These are phyloP conservation scores for Dichetophora obliterata DNA, from an alignment of 2,888 invertebrate genomes.

Conservation along the genomic window DNA sequence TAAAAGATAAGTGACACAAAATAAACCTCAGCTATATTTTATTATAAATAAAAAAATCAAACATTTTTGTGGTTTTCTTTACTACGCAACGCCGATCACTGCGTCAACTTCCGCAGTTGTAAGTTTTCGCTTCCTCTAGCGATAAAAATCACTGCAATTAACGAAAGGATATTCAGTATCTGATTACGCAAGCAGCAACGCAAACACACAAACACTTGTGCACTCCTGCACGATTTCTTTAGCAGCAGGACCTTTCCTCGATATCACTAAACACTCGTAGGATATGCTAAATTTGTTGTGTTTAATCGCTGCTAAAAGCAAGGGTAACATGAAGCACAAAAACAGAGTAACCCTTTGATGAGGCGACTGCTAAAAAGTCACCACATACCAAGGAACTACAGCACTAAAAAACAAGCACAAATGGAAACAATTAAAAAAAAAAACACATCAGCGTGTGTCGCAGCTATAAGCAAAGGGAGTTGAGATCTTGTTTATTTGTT, in stretches of 20 bases:
- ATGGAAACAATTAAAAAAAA: not conserved
- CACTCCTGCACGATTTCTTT: not conserved
- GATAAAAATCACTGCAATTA: constrained; percentile 52
- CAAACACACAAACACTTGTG: constrained; percentile 34
- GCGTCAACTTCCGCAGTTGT: constrained; percentile 56
- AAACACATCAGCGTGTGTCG: too few species aligned
- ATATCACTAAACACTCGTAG: not conserved
- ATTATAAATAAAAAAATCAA: not conserved
- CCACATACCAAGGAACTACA: not conserved
- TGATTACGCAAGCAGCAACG: constrained; percentile 46
- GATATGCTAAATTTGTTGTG: not conserved
- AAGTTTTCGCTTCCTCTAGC: constrained; percentile 58
- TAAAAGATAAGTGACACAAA: not conserved
- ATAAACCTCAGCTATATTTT: too few species aligned
- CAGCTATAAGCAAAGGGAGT: too few species aligned
- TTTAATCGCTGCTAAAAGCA: not conserved
- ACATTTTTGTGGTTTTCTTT: constrained; percentile 16
- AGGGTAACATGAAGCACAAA: not conserved
- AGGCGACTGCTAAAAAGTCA: constrained; percentile 10
- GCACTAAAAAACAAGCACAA: not conserved
- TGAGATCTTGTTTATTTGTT: not conserved
- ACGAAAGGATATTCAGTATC: constrained; percentile 55
- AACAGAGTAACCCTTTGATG: not conserved
- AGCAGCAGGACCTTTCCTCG: not conserved
- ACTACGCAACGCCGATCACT: not conserved